Conservation (phyloP, 2,888 invertebrate genomes). For the Synanthedon tipuliformis region DNA sequence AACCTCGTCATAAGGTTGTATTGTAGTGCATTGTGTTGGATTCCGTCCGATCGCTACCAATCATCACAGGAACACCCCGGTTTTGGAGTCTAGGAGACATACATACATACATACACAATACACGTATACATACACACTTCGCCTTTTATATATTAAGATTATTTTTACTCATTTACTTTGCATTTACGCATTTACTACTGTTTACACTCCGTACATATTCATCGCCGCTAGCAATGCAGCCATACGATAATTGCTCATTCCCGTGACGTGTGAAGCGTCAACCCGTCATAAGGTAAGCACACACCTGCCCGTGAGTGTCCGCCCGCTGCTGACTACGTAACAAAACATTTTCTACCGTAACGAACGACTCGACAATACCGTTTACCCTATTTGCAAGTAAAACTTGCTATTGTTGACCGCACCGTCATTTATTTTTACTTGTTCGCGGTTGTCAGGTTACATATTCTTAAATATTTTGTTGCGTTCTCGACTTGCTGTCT, state of each 20-base stretch:
- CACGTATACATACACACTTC: too few species aligned
- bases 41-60: too few species aligned
- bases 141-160: too few species aligned
- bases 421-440: slow-evolving; percentile 12
- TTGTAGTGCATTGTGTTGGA: too few species aligned
- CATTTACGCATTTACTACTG: too few species aligned
- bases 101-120: too few species aligned
- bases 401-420: slow-evolving; percentile 4
- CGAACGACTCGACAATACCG: slow-evolving; percentile 6
- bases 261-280: slow-evolving; percentile 30
- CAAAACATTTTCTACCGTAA: slow-evolving; percentile 1
- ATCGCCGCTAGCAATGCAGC: slow-evolving; percentile 3
- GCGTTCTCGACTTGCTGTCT: neutral
- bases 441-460: neutral
- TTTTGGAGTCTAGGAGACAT: too few species aligned
- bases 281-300: slow-evolving; percentile 30
- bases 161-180: too few species aligned
- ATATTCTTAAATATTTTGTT: neutral
- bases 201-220: too few species aligned
- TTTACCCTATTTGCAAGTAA: slow-evolving; percentile 23
- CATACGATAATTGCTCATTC: slow-evolving; percentile 2
- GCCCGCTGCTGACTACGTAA: neutral
- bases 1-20: too few species aligned
- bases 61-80: too few species aligned
- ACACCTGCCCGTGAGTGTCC: slow-evolving; percentile 15